phyloP scores from a whole-genome alignment of 2,888 invertebrate species.

The Branchipolynoe longqiensis region DNA sequence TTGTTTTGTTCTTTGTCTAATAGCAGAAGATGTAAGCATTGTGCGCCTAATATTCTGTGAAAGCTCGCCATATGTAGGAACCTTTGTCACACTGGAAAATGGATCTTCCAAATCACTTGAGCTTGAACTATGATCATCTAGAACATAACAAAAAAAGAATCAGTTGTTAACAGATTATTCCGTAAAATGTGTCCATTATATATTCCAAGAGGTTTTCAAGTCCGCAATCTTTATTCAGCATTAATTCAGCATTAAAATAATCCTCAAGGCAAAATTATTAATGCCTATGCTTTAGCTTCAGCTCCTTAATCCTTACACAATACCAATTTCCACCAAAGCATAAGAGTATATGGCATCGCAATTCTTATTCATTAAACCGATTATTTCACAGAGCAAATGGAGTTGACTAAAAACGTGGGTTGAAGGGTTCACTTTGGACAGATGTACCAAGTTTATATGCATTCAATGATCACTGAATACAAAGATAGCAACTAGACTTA shows the following conservation, averaged over 20 bases:
- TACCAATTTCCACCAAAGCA: neutral
- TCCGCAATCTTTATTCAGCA: neutral
- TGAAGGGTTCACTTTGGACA: too few species aligned
- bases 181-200: neutral
- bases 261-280: neutral
- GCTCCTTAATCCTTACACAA: neutral
- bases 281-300: neutral
- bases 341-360: too few species aligned
- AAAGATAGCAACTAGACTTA: too few species aligned
- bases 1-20: too few species aligned
- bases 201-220: neutral
- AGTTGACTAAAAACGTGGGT: too few species aligned
- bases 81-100: neutral
- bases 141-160: neutral
- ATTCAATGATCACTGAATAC: too few species aligned
- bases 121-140: constrained; percentile 29
- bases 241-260: neutral
- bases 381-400: too few species aligned
- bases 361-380: too few species aligned
- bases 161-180: neutral
- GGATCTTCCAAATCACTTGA: constrained; percentile 36
- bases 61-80: constrained; percentile 34
- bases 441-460: too few species aligned
- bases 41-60: too few species aligned
- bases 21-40: too few species aligned